Percentiles rank a stretch among this genome's conserved stretches.
These are phyloP conservation scores for Pararge aegeria DNA, from an alignment of 1,140 invertebrate species.

Conservation along the genomic window DNA sequence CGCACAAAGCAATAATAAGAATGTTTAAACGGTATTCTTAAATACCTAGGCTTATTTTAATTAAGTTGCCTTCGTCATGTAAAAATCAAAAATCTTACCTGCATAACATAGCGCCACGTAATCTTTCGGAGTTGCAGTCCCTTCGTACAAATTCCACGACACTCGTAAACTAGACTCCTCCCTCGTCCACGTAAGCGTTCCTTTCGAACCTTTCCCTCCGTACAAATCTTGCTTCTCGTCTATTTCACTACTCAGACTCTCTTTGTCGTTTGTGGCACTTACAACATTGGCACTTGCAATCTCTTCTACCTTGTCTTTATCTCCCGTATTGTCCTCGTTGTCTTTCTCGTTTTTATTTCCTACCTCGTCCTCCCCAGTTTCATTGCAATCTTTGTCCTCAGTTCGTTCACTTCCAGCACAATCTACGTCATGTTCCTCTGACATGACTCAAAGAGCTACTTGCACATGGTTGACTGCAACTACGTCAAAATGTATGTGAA, in stretches of 20 bases:
- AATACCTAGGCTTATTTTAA: too few relatives aligned
- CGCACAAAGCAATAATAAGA: too few relatives aligned
- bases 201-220: constrained; percentile 27
- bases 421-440: constrained; percentile 62
- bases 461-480: constrained; percentile 43
- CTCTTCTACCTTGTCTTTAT: background rate
- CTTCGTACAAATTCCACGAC: constrained; percentile 54
- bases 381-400: constrained; percentile 28
- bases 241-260: constrained; percentile 38
- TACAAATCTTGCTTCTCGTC: constrained; percentile 37
- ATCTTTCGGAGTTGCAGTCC: constrained; percentile 46
- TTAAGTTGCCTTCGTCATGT: too few relatives aligned
- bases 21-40: too few relatives aligned
- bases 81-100: constrained; percentile 43
- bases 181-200: constrained; percentile 48
- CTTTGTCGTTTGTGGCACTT: constrained; percentile 46
- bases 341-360: too few relatives aligned
- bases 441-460: constrained; percentile 58
- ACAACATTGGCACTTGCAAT: constrained; percentile 40
- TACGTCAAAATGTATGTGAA: background rate
- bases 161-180: constrained; percentile 38
- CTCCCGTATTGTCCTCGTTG: constrained; percentile 5
- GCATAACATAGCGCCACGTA: constrained; percentile 62
- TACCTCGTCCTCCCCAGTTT: constrained; percentile 2
- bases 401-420: constrained; percentile 46